A percentile compares a stretch with the other conserved stretches of the same genome.
phyloP scores from a whole-genome alignment of 2,888 invertebrate species.

The Diabrotica balteata region DNA sequence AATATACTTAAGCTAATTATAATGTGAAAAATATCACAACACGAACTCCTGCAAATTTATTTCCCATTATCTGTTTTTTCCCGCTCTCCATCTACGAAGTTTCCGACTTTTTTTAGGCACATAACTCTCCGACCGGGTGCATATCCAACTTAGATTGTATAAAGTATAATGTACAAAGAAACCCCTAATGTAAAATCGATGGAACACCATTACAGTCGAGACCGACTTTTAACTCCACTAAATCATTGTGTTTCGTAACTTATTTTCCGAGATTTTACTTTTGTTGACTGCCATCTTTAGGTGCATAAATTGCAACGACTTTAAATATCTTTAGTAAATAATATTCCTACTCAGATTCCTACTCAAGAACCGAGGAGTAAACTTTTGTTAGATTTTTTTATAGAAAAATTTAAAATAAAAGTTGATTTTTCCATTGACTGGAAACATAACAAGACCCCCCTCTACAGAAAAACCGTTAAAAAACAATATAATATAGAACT shows the following conservation, averaged over 20 bases:
- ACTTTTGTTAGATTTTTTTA: too few species aligned
- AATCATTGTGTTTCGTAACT: conserved; percentile 55
- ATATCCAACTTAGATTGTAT: conserved; percentile 63
- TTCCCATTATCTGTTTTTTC: conserved; percentile 63
- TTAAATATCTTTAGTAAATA: too few species aligned
- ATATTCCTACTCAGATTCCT: too few species aligned
- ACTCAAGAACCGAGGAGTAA: too few species aligned
- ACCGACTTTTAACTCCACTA: conserved; percentile 57
- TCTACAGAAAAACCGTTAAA: too few species aligned
- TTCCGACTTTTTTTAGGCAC: conserved; percentile 56
- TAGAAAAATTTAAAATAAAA: too few species aligned
- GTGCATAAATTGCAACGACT: conserved; percentile 14
- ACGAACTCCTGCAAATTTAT: conserved; percentile 60
- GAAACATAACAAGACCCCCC: too few species aligned
- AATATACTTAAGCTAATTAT: conserved; percentile 56
- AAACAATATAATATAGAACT: too few species aligned
- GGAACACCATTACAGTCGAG: conserved; percentile 61
- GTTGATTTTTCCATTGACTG: too few species aligned
- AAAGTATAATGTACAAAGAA: conserved; percentile 64
- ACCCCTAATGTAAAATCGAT: conserved; percentile 64
- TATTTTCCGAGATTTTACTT: conserved; percentile 47
- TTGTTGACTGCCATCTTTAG: conserved; percentile 34
- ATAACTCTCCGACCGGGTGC: conserved; percentile 61
- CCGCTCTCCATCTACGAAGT: conserved; percentile 58
- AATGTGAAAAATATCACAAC: conserved; percentile 59